Conservation (phyloP, 2,888 invertebrate species). For the Hypercompe scribonia region DNA sequence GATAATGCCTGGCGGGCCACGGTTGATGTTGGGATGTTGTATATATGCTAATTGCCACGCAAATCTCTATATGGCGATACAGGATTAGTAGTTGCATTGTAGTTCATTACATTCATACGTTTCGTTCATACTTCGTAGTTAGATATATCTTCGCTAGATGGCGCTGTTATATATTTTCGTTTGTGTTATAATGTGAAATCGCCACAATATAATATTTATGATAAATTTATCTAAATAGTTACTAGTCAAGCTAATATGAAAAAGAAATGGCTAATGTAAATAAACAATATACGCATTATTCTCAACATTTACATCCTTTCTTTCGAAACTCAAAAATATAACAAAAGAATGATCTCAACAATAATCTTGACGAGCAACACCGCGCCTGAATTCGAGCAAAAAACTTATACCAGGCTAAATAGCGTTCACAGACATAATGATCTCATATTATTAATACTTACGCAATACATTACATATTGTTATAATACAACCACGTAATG, state of each 20-base stretch:
- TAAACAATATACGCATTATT: not conserved
- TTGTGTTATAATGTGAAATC: too few species aligned
- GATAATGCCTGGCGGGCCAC: too few species aligned
- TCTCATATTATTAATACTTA: constrained; percentile 40
- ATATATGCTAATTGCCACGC: too few species aligned
- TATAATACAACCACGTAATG: constrained; percentile 25
- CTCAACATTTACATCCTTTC: not conserved
- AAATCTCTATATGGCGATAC: too few species aligned
- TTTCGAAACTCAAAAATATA: not conserved
- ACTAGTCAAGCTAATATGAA: not conserved
- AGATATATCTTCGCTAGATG: too few species aligned
- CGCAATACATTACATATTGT: constrained; percentile 34
- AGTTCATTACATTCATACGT: too few species aligned
- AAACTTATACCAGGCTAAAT: constrained; percentile 18
- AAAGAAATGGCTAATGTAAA: not conserved
- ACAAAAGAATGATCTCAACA: not conserved
- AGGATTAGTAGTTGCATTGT: too few species aligned
- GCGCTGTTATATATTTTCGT: too few species aligned
- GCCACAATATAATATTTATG: not conserved
- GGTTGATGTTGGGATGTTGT: too few species aligned
- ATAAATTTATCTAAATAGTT: not conserved
- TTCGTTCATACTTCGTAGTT: too few species aligned
- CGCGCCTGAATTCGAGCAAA: constrained; percentile 10
- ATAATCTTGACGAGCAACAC: not conserved
- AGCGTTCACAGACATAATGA: constrained; percentile 35